These are phyloP conservation scores for Acrocephalus kingi DNA, from an alignment of 2,113 vertebrate genomes.

Conservation along the genomic window DNA sequence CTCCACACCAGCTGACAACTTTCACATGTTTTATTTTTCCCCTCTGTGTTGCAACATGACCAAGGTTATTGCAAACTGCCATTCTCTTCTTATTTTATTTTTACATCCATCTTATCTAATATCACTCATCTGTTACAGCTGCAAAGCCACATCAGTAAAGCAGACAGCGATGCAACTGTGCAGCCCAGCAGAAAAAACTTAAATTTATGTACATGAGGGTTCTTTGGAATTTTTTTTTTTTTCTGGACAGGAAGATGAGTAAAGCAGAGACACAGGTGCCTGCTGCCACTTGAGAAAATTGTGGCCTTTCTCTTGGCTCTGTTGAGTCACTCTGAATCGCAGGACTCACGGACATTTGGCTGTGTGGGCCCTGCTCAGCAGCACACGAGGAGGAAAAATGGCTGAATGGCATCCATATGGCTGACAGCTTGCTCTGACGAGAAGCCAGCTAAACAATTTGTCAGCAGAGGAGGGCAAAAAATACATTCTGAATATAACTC, in stretches of 20 bases:
- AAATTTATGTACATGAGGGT: background rate
- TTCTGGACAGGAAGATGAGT: background rate
- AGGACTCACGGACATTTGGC: constrained; percentile 70
- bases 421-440: constrained; percentile 63
- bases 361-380: constrained; percentile 54
- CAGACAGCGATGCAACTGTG: background rate
- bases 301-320: constrained; percentile 8
- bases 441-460: constrained; percentile 62
- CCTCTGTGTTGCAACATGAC: background rate
- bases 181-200: background rate
- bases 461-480: constrained; percentile 38
- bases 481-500: constrained; percentile 6
- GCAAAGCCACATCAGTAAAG: background rate
- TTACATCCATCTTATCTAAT: background rate
- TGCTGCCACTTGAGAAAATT: background rate
- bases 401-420: constrained; percentile 72
- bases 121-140: background rate
- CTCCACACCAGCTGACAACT: background rate
- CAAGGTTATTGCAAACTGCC: background rate
- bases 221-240: background rate
- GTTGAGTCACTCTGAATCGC: constrained; percentile 31
- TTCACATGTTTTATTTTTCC: background rate
- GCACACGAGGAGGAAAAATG: constrained; percentile 49
- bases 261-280: background rate
- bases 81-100: background rate